Conservation (phyloP, 2,113 vertebrate species). For the Vombatus ursinus region DNA sequence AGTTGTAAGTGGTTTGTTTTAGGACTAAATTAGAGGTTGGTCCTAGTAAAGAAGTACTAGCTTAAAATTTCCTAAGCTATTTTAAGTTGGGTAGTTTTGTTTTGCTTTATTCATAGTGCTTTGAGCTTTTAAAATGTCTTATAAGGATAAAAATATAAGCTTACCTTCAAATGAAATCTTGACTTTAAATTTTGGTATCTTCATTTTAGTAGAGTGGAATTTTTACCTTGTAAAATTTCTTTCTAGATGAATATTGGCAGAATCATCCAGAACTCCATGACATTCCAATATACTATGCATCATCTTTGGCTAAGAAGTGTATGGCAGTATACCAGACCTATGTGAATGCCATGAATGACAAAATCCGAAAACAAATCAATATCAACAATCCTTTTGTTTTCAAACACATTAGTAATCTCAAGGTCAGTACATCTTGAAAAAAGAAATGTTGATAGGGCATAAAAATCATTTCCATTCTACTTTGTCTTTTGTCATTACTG, state of each 20-base stretch:
- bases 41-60: not conserved
- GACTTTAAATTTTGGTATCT: not conserved
- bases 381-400: conserved; percentile 99
- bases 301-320: conserved; percentile 97
- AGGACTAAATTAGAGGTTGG: not conserved
- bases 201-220: not conserved
- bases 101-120: conserved; percentile 1
- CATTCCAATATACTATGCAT: conserved; percentile 98
- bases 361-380: conserved; percentile 99
- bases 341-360: conserved; percentile 99
- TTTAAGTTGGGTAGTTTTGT: not conserved
- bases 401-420: conserved; percentile 99
- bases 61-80: conserved; percentile 18
- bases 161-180: not conserved
- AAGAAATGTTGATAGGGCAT: fast-evolving
- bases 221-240: not conserved
- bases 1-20: not conserved
- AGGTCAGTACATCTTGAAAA: conserved; percentile 83
- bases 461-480: not conserved
- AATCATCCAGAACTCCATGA: conserved; percentile 99
- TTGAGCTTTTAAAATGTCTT: not conserved
- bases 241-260: conserved; percentile 98
- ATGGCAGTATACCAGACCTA: conserved; percentile 99
- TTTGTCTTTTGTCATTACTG: fast-evolving
- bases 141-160: not conserved